A percentile compares a stretch with the other conserved stretches of the same genome.
These are phyloP conservation scores for Chalcosyrphus nemorum DNA, from an alignment of 2,888 invertebrate species.

Conservation along the genomic window DNA sequence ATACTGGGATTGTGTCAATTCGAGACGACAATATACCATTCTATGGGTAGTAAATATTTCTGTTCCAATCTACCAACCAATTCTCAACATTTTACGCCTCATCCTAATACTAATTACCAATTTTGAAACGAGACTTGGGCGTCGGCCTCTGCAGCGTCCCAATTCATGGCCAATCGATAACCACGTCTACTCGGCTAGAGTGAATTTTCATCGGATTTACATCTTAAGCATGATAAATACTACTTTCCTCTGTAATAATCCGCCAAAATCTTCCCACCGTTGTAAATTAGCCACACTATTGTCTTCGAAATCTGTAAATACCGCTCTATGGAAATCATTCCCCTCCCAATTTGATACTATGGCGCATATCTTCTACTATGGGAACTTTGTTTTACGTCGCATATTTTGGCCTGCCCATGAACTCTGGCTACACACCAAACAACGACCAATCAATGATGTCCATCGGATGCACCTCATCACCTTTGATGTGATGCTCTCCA, in stretches of 20 bases:
- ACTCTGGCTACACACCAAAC: constrained; percentile 41
- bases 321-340: constrained; percentile 48
- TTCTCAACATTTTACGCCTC: not conserved
- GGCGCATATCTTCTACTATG: constrained; percentile 44
- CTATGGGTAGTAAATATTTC: not conserved
- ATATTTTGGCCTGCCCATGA: constrained; percentile 61
- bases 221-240: constrained; percentile 30
- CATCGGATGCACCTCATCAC: constrained; percentile 66
- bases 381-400: constrained; percentile 60
- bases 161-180: constrained; percentile 17
- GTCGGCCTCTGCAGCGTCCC: not conserved
- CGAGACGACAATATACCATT: too few species aligned
- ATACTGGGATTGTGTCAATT: too few species aligned
- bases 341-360: constrained; percentile 1
- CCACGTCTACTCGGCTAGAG: not conserved
- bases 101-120: not conserved
- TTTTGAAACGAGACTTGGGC: not conserved
- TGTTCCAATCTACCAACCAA: not conserved
- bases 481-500: constrained; percentile 60
- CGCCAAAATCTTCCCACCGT: constrained; percentile 58
- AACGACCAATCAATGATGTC: constrained; percentile 59
- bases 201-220: constrained; percentile 12
- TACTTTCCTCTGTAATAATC: constrained; percentile 11
- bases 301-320: constrained; percentile 67
- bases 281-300: constrained; percentile 61